Evolutionary conservation across 2,797 vertebrate species (phyloP).

Genomic region (Hypotaenidia okinawae): DNA sequence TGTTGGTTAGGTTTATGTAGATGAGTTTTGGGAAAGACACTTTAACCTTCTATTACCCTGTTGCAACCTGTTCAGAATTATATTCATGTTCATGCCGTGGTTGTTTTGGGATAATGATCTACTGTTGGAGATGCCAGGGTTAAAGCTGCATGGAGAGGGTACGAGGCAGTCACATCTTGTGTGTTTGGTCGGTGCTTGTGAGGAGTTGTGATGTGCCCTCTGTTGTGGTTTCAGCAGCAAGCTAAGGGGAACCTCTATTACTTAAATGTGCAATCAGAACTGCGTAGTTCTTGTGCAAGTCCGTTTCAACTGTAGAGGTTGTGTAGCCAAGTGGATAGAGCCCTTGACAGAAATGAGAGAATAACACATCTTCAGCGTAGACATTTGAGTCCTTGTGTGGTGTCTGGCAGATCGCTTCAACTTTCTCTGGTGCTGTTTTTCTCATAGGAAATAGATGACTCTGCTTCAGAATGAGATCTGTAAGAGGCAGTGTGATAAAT

Average conservation of each 20-base stretch:
- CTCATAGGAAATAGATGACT: neutral
- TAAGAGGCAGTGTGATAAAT: neutral
- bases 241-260: neutral
- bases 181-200: neutral
- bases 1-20: neutral
- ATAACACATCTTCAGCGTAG: neutral
- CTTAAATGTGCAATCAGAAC: neutral
- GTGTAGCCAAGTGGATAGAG: neutral
- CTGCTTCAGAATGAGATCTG: neutral
- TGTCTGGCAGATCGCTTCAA: neutral
- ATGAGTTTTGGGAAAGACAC: neutral
- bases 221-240: neutral
- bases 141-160: neutral
- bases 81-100: neutral
- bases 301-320: neutral
- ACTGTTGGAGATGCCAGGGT: neutral
- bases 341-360: neutral
- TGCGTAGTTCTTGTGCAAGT: neutral
- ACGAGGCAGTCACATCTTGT: fast-evolving
- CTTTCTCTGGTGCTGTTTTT: neutral
- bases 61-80: neutral
- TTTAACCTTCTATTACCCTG: neutral
- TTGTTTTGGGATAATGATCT: no score
- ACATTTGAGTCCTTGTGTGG: neutral
- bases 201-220: neutral